Conservation (phyloP, 2,113 vertebrate species). For the Nematolebias whitei region DNA sequence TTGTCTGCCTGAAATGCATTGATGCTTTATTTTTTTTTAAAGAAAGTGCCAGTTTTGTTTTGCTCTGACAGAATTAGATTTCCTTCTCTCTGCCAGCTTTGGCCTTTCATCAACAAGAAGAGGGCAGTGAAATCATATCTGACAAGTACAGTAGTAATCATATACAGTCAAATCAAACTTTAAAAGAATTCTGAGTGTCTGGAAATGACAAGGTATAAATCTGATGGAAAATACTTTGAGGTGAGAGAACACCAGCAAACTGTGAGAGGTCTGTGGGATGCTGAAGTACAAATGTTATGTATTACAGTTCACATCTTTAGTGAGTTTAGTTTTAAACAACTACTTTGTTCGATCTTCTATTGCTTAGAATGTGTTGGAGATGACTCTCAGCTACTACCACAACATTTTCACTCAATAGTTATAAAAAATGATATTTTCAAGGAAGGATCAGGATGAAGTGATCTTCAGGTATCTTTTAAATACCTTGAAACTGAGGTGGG, state of each 20-base stretch:
- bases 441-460: too few species aligned
- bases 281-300: too few species aligned
- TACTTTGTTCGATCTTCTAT: too few species aligned
- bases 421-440: too few species aligned
- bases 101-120: slow-evolving; percentile 60
- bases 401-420: too few species aligned
- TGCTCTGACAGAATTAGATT: slow-evolving; percentile 67
- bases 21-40: slow-evolving; percentile 34
- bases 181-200: slow-evolving; percentile 41
- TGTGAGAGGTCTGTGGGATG: background rate
- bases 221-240: slow-evolving; percentile 23
- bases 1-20: slow-evolving; percentile 30
- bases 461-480: too few species aligned
- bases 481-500: too few species aligned
- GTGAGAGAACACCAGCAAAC: slow-evolving; percentile 16
- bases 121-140: slow-evolving; percentile 36
- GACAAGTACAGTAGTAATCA: slow-evolving; percentile 59
- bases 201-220: slow-evolving; percentile 39
- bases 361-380: too few species aligned
- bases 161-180: slow-evolving; percentile 44
- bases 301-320: too few species aligned
- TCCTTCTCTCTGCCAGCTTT: slow-evolving; percentile 45
- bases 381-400: too few species aligned
- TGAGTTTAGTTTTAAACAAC: too few species aligned
- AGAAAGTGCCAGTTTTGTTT: slow-evolving; percentile 58